phyloP scores from a whole-genome alignment of 2,888 invertebrate species.

The Nebria salina region DNA sequence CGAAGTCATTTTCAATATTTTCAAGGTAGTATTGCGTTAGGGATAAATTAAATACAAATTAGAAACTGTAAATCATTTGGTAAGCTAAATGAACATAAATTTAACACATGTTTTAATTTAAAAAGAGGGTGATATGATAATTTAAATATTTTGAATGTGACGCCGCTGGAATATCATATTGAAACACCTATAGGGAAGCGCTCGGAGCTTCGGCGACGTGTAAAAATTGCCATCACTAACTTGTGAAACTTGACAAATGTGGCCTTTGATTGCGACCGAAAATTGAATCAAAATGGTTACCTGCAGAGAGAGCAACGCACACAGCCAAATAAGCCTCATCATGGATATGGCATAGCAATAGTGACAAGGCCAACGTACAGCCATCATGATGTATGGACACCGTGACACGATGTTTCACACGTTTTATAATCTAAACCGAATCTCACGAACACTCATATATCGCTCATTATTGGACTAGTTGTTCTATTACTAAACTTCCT shows the following conservation, averaged over 20 bases:
- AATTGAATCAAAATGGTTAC: constrained; percentile 47
- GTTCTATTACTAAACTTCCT: not conserved
- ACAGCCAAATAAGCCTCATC: constrained; percentile 5
- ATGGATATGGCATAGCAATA: constrained; percentile 8
- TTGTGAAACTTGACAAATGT: constrained; percentile 47
- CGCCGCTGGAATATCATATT: constrained; percentile 36
- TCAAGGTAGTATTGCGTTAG: too few species aligned
- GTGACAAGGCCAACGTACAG: not conserved
- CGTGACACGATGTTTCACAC: constrained; percentile 38
- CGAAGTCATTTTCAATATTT: too few species aligned
- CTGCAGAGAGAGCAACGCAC: constrained; percentile 29
- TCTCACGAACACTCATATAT: constrained; percentile 5
- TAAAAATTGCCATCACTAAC: constrained; percentile 47
- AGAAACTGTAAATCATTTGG: too few species aligned
- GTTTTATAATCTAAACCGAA: not conserved
- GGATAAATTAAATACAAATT: too few species aligned
- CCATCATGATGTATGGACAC: constrained; percentile 31
- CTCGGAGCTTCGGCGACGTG: constrained; percentile 36
- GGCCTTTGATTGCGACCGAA: constrained; percentile 46
- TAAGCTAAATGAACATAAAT: too few species aligned
- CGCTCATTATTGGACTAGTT: not conserved
- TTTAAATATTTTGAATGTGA: not conserved
- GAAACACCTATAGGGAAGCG: constrained; percentile 31
- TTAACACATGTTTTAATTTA: too few species aligned
- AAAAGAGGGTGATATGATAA: not conserved